Conservation (phyloP, 1,140 invertebrate genomes). For the Dolichoris vasculosae region DNA sequence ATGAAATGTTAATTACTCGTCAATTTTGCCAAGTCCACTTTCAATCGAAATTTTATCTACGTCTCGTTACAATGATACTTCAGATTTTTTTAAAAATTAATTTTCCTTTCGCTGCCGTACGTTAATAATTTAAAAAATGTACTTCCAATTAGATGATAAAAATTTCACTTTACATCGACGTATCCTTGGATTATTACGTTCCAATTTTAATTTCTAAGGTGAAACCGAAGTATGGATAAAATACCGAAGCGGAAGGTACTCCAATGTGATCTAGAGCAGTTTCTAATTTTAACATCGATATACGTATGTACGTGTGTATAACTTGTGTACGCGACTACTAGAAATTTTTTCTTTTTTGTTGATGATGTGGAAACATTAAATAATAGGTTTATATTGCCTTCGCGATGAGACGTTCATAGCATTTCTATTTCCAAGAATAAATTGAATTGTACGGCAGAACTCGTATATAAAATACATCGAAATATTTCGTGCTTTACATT, state of each 20-base stretch:
- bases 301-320: neutral
- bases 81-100: too few relatives aligned
- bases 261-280: neutral
- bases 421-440: neutral
- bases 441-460: too few relatives aligned
- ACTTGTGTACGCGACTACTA: neutral
- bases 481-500: neutral
- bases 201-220: neutral
- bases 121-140: too few relatives aligned
- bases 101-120: too few relatives aligned
- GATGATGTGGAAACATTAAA: neutral
- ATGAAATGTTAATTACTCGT: too few relatives aligned
- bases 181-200: neutral
- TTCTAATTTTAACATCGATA: constrained; percentile 29
- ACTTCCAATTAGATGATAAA: neutral
- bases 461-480: too few relatives aligned
- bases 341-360: neutral
- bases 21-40: too few relatives aligned
- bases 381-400: neutral
- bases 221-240: too few relatives aligned
- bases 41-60: neutral
- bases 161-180: neutral
- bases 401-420: neutral
- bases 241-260: neutral
- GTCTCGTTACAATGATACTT: neutral